A percentile compares a stretch with the other conserved stretches of the same genome.
Conservation (phyloP, 2,888 invertebrate species). For the Idaea dimidiata region DNA sequence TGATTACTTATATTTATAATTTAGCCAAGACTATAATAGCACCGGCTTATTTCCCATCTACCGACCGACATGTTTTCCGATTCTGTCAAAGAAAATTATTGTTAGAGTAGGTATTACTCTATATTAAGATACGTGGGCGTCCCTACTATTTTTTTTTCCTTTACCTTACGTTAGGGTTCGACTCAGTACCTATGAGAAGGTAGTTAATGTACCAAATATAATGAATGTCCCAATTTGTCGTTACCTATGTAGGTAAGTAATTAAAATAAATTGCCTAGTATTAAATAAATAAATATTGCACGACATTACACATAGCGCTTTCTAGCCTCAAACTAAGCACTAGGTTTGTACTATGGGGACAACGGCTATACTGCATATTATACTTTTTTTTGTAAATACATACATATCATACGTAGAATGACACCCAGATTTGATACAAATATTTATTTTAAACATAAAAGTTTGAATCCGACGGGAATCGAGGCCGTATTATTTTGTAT, state of each 20-base stretch:
- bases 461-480: too few species aligned
- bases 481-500: slow-evolving; percentile 31
- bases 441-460: too few species aligned
- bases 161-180: slow-evolving; percentile 22
- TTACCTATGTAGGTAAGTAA: slow-evolving; percentile 27
- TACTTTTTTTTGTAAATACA: too few species aligned
- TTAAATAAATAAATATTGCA: too few species aligned
- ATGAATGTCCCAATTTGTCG: slow-evolving; percentile 36
- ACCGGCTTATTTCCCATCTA: background rate
- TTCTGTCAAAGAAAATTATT: slow-evolving; percentile 20
- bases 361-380: too few species aligned
- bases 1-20: background rate
- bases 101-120: slow-evolving; percentile 20
- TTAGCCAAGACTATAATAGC: background rate
- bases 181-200: slow-evolving; percentile 7
- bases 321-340: too few species aligned
- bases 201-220: slow-evolving; percentile 28
- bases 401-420: too few species aligned
- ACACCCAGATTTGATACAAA: too few species aligned
- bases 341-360: too few species aligned
- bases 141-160: slow-evolving; percentile 24
- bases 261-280: too few species aligned
- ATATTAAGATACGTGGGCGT: slow-evolving; percentile 30
- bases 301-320: too few species aligned
- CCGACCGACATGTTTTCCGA: slow-evolving; percentile 17